These are phyloP conservation scores for Telenomus remus DNA, from an alignment of 1,140 invertebrate species.

Conservation along the genomic window DNA sequence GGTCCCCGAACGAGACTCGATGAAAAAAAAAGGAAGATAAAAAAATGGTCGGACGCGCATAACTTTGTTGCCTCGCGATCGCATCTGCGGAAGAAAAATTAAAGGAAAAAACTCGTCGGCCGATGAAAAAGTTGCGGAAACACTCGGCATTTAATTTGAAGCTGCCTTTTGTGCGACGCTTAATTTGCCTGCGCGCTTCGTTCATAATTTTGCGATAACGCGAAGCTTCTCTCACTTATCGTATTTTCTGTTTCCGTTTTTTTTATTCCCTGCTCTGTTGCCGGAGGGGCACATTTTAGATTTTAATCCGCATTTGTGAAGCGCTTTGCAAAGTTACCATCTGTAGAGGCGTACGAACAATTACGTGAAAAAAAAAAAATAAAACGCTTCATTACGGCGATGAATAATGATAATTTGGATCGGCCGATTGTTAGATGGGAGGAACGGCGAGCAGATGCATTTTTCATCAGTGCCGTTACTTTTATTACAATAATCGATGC, in stretches of 20 bases:
- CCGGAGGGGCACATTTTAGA: conserved; percentile 1
- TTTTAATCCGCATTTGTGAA: background rate
- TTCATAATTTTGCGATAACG: conserved; percentile 30
- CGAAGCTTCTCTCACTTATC: conserved; percentile 27
- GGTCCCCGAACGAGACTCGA: too few species aligned
- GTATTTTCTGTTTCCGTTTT: conserved; percentile 4
- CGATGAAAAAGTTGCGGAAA: conserved; percentile 40
- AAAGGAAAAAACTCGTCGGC: conserved; percentile 4
- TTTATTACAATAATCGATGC: too few species aligned
- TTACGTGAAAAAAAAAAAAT: too few species aligned
- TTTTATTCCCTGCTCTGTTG: background rate
- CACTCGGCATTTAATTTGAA: conserved; percentile 65
- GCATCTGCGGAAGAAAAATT: conserved; percentile 15
- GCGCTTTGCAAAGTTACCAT: too few species aligned
- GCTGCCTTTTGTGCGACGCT: conserved; percentile 55
- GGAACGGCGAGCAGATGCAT: too few species aligned
- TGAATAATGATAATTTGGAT: too few species aligned
- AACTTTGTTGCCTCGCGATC: conserved; percentile 23
- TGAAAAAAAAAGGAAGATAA: too few species aligned
- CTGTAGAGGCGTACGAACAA: too few species aligned
- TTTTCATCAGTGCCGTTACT: too few species aligned
- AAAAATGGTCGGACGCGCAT: conserved; percentile 16
- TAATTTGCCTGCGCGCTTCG: conserved; percentile 54
- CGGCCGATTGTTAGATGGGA: too few species aligned
- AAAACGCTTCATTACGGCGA: too few species aligned